Evolutionary conservation across 2,113 vertebrate genomes (phyloP).

Genomic region (Scolopax mira): DNA sequence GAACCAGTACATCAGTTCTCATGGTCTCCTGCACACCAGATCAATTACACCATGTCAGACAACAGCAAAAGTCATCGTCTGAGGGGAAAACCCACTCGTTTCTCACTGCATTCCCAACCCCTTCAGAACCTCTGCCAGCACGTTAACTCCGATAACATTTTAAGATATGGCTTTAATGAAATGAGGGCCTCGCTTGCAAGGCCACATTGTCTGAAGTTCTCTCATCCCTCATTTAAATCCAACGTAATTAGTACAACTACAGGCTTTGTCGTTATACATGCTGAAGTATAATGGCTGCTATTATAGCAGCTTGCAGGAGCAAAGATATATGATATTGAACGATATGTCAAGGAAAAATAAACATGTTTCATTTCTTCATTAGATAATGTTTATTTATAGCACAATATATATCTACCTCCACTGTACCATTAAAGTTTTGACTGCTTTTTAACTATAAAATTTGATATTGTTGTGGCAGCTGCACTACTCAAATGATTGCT

Average conservation of each 20-base stretch:
- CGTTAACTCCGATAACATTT: slow-evolving; percentile 1
- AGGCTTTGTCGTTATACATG: slow-evolving; percentile 57
- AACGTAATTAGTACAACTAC: slow-evolving; percentile 67
- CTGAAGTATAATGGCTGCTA: slow-evolving; percentile 69
- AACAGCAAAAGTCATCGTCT: neutral
- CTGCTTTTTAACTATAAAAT: slow-evolving; percentile 83
- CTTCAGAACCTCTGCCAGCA: slow-evolving; percentile 46
- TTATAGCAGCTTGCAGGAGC: slow-evolving; percentile 64
- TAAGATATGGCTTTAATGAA: slow-evolving; percentile 17
- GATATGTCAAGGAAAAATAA: slow-evolving; percentile 72
- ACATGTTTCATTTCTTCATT: slow-evolving; percentile 79
- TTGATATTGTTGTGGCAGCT: slow-evolving; percentile 82
- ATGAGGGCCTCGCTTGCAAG: slow-evolving; percentile 9
- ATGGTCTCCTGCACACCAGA: slow-evolving; percentile 26
- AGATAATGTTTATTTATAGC: slow-evolving; percentile 81
- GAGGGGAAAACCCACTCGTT: slow-evolving; percentile 49
- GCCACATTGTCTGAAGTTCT: slow-evolving; percentile 34
- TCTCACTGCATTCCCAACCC: slow-evolving; percentile 8
- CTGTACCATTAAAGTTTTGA: slow-evolving; percentile 80
- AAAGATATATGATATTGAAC: slow-evolving; percentile 70
- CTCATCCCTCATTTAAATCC: slow-evolving; percentile 57
- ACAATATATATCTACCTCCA: slow-evolving; percentile 75
- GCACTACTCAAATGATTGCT: slow-evolving; percentile 76
- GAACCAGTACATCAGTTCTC: neutral
- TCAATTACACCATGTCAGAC: slow-evolving; percentile 43